Percentiles rank a stretch among this genome's conserved stretches.
Evolutionary conservation across 2,797 vertebrate species (phyloP).

Genomic region (Pangasius sanitwongsei): DNA sequence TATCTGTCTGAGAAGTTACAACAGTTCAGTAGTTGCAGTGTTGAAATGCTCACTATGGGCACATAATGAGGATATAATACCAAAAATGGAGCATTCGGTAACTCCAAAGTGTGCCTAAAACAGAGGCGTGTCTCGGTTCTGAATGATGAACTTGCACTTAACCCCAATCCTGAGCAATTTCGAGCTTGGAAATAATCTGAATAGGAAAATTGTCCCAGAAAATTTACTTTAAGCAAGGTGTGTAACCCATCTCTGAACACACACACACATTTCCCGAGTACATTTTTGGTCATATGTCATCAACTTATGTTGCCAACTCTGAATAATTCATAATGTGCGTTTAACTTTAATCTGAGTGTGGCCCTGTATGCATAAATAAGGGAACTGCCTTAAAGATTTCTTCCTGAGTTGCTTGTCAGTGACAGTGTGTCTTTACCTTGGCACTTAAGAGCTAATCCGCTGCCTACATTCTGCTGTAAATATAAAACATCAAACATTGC

Average conservation of each 20-base stretch:
- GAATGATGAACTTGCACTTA: neutral
- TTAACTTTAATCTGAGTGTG: neutral
- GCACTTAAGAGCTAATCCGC: conserved; percentile 4
- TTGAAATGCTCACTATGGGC: too few relatives aligned
- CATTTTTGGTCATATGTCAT: neutral
- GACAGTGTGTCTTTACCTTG: neutral
- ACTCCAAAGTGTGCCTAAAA: neutral
- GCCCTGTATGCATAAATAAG: neutral
- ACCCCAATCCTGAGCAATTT: too few relatives aligned
- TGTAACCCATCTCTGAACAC: neutral
- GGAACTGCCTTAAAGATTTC: neutral
- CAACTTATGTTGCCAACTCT: neutral
- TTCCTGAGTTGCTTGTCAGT: neutral
- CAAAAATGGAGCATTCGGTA: neutral
- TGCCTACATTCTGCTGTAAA: conserved; percentile 21
- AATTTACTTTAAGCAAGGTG: neutral
- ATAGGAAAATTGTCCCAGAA: neutral
- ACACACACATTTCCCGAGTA: neutral
- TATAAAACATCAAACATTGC: conserved; percentile 18
- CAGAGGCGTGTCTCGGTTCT: neutral
- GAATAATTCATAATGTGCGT: neutral
- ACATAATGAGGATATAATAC: too few relatives aligned
- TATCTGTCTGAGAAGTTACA: neutral
- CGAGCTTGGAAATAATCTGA: neutral
- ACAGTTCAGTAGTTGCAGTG: neutral